phyloP scores from a whole-genome alignment of 2,888 invertebrate species.

The Ormia ochracea region DNA sequence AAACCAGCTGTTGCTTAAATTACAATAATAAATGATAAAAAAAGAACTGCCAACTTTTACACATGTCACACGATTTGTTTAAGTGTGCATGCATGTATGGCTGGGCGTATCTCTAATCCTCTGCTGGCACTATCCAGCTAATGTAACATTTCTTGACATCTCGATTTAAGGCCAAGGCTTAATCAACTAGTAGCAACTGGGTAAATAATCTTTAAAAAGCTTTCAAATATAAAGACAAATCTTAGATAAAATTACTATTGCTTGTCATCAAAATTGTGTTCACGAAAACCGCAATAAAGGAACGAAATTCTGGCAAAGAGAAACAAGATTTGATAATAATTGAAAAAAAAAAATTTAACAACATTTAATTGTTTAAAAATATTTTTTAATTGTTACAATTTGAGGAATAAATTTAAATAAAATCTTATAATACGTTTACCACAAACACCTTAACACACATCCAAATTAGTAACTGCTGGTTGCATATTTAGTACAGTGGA shows the following conservation, averaged over 20 bases:
- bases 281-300: neutral
- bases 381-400: constrained; percentile 14
- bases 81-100: too few relatives aligned
- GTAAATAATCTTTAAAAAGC: constrained; percentile 12
- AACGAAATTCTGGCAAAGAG: constrained; percentile 1
- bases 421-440: neutral
- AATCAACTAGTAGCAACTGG: neutral
- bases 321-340: constrained; percentile 14
- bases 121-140: neutral
- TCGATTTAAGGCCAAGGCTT: constrained; percentile 51
- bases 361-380: constrained; percentile 18
- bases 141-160: neutral
- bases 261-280: constrained; percentile 12
- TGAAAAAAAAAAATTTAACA: neutral
- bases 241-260: neutral
- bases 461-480: neutral
- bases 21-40: constrained; percentile 10
- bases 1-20: neutral
- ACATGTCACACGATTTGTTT: constrained; percentile 9
- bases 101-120: neutral
- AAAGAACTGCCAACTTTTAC: constrained; percentile 4
- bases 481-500: neutral
- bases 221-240: constrained; percentile 3
- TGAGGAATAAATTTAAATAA: neutral
- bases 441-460: neutral